A percentile compares a stretch with the other conserved stretches of the same genome.
phyloP scores from a whole-genome alignment of 2,113 vertebrate genomes.

The Pedionomus torquatus region DNA sequence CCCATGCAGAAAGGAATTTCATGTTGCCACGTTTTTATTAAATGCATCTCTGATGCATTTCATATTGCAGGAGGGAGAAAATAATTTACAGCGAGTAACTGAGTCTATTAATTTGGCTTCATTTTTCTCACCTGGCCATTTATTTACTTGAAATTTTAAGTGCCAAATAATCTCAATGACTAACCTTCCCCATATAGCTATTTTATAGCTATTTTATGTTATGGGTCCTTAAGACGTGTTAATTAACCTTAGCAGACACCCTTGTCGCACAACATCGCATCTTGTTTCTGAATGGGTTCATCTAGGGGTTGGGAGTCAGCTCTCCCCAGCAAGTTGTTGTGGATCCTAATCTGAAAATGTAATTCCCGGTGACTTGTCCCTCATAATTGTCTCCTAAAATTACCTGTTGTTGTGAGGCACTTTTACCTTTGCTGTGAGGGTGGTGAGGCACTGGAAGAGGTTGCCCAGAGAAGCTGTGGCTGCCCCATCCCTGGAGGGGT shows the following conservation, averaged over 20 bases:
- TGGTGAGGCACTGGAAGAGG: too few species aligned
- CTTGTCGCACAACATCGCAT: not conserved
- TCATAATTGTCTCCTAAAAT: not conserved
- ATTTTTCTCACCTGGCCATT: not conserved
- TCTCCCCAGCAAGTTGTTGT: not conserved
- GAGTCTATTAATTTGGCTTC: not conserved
- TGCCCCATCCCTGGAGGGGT: too few species aligned
- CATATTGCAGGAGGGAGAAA: not conserved
- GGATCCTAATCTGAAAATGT: not conserved
- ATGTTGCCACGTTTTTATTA: not conserved
- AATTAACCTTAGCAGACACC: not conserved
- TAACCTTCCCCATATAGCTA: not conserved
- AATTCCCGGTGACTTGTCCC: not conserved
- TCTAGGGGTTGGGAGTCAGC: not conserved
- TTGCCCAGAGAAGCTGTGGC: too few species aligned
- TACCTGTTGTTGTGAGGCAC: not conserved
- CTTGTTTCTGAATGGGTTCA: not conserved
- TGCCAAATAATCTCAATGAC: not conserved
- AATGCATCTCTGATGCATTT: not conserved
- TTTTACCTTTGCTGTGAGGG: too few species aligned
- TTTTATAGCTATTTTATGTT: not conserved
- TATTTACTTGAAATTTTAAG: not conserved
- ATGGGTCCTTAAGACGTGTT: not conserved
- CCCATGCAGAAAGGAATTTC: not conserved
- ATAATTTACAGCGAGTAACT: not conserved